These are phyloP conservation scores for Spodoptera frugiperda DNA, from an alignment of 1,140 invertebrate genomes.

Conservation along the genomic window DNA sequence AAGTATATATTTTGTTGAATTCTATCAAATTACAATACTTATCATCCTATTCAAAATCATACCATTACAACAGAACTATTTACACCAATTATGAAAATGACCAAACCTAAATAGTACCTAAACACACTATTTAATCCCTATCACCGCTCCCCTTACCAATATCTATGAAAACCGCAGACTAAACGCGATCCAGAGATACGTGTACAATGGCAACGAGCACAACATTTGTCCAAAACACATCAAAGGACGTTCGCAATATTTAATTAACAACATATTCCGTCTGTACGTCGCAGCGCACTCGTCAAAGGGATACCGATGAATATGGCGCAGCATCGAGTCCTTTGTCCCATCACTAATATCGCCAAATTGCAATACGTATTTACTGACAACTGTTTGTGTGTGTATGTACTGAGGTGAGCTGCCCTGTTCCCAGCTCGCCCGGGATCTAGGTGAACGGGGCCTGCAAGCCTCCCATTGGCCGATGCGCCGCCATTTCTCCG, in stretches of 20 bases:
- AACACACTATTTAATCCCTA: no score
- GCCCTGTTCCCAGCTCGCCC: constrained; percentile 4
- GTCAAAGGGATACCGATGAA: constrained; percentile 22
- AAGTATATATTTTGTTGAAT: no score
- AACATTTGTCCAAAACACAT: neutral
- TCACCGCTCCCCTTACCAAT: no score
- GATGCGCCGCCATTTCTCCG: neutral
- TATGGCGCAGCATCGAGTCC: constrained; percentile 3
- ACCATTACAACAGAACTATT: no score
- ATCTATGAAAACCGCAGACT: no score
- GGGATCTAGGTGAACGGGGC: neutral
- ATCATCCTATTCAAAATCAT: no score
- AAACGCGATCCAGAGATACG: no score
- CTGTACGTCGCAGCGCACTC: neutral
- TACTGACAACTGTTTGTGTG: constrained; percentile 21
- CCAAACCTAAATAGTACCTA: no score
- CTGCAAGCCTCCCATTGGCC: constrained; percentile 10
- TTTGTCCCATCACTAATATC: constrained; percentile 23
- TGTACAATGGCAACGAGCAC: no score
- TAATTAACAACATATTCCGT: constrained; percentile 22
- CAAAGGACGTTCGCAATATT: constrained; percentile 18
- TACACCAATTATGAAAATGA: no score
- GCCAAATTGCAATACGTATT: constrained; percentile 32
- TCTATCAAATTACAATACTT: no score
- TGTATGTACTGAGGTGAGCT: neutral